Evolutionary conservation across 2,113 vertebrate species (phyloP).

Genomic region (Oncorhynchus gorbuscha): DNA sequence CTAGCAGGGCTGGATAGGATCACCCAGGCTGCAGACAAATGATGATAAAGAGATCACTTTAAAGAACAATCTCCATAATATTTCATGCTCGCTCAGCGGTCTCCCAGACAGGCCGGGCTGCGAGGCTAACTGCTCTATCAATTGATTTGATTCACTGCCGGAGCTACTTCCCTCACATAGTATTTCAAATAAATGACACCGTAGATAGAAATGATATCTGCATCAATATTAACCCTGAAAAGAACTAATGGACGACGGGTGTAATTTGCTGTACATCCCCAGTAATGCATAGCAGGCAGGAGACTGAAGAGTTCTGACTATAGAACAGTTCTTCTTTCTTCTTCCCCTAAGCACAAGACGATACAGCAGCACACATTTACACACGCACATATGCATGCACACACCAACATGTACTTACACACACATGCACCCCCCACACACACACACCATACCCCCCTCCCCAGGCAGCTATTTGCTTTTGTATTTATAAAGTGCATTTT

Average conservation of each 20-base stretch:
- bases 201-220: slow-evolving; percentile 99
- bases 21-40: slow-evolving; percentile 89
- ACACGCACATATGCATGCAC: slow-evolving; percentile 41
- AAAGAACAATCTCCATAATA: slow-evolving; percentile 99
- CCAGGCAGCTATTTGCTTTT: slow-evolving; percentile 72
- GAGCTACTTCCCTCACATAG: slow-evolving; percentile 92
- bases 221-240: slow-evolving; percentile 99
- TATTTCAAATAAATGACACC: slow-evolving; percentile 99
- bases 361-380: neutral
- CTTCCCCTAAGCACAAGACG: too few species aligned
- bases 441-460: slow-evolving; percentile 51
- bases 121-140: slow-evolving; percentile 98
- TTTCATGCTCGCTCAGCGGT: slow-evolving; percentile 93
- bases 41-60: slow-evolving; percentile 99
- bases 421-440: neutral
- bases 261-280: slow-evolving; percentile 88
- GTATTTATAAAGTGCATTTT: slow-evolving; percentile 74
- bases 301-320: slow-evolving; percentile 74
- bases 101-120: slow-evolving; percentile 79
- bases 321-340: slow-evolving; percentile 47
- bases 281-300: slow-evolving; percentile 77
- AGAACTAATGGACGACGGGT: slow-evolving; percentile 92
- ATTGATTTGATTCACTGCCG: slow-evolving; percentile 99
- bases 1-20: slow-evolving; percentile 72
- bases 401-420: slow-evolving; percentile 29